Conservation (phyloP, 2,113 vertebrate genomes). For the Hippocampus guttulatus region DNA sequence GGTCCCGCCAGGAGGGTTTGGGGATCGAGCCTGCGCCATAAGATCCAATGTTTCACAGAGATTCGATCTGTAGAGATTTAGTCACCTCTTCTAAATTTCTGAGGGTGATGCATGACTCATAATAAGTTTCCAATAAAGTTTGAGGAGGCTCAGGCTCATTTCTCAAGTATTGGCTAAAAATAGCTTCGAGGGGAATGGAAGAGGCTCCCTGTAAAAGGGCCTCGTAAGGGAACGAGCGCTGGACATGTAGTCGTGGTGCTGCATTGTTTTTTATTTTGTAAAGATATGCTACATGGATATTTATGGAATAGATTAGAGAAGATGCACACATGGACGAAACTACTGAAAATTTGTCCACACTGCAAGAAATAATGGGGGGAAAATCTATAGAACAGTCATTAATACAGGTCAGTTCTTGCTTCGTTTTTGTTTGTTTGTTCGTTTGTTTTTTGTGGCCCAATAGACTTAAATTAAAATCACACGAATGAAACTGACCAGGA, state of each 20-base stretch:
- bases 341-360: too few relatives aligned
- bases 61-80: conserved; percentile 44
- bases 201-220: conserved; percentile 17
- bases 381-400: not conserved
- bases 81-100: conserved; percentile 39
- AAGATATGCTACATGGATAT: not conserved
- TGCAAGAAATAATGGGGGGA: not conserved
- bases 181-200: conserved; percentile 41
- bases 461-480: too few relatives aligned
- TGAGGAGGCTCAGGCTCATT: conserved; percentile 44
- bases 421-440: too few relatives aligned
- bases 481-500: too few relatives aligned
- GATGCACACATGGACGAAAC: not conserved
- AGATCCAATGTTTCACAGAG: conserved; percentile 36
- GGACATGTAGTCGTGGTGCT: conserved; percentile 14
- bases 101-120: conserved; percentile 26
- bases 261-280: not conserved
- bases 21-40: conserved; percentile 21
- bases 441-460: too few relatives aligned
- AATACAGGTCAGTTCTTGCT: too few relatives aligned
- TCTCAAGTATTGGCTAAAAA: conserved; percentile 56
- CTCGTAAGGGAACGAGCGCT: conserved; percentile 11
- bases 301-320: not conserved
- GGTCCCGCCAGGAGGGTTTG: conserved; percentile 33
- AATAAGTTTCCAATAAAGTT: conserved; percentile 48